Base-by-base conservation (phyloP, 2,888 invertebrate genomes). In the Augochlorella aurata region DNA sequence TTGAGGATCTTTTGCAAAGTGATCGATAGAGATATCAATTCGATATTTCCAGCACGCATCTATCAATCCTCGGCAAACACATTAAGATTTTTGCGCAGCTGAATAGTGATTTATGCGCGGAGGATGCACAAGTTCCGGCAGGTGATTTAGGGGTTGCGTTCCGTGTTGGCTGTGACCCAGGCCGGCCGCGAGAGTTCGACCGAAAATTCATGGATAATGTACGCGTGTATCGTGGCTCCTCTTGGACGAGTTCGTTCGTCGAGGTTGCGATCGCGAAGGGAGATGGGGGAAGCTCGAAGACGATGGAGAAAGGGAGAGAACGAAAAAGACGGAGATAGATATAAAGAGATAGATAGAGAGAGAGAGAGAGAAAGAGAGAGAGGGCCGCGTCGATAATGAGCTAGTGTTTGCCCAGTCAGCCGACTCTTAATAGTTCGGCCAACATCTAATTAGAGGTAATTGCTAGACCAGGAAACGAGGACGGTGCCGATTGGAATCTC, bases 371-470 rank as follows among this genome's bases (percentile, higher is more conserved):
- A n/a, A 9, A 52, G 1, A n/a, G n/a, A n/a, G 18, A 38, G 10
- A 21, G 66, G 29, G 16, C 7, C 44, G 50, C 49, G 24, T 52
- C 49, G 74, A 74, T 71, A 74, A 81, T 10, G 70, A 70, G 65
- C 38, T 18, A 12, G 18, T 45, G 65, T 69, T 79, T 79, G 45
- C 74, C 54, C 50, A 18, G 45, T 58, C 65, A 38, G 69, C 52
- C 24, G 66, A 47, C 29, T 74, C 81, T 61, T 74, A 67, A 67
- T 67, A 52, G 67, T 50, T 18, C 58, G 50, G 24, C 52, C 45
- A 70, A 71, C 63, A 29, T 67, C 68, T 75, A 65, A 75, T 82
- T 73, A 77, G 58, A 21, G 82, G 63, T 75, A 72, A 82, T 81
- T 75, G 61, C 9, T 44, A 7, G 38, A 38, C 63, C 38, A 16